These are phyloP conservation scores for Mimas tiliae DNA, from an alignment of 2,888 invertebrate genomes.

Conservation along the genomic window DNA sequence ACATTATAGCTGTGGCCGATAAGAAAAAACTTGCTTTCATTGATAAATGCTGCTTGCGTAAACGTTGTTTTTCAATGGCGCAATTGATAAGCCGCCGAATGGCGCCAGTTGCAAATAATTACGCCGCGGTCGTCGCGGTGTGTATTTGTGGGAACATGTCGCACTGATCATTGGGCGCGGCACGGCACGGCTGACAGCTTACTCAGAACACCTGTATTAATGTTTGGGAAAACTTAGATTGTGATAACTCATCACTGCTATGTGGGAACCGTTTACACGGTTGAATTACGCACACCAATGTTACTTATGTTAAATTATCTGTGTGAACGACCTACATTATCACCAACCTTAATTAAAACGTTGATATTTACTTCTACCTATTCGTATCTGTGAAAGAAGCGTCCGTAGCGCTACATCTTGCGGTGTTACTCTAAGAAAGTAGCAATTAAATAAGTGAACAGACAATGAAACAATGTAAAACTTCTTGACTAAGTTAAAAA, in stretches of 20 bases:
- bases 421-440: neutral
- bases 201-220: conserved; percentile 27
- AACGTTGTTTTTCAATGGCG: conserved; percentile 69
- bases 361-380: neutral
- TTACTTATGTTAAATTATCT: conserved; percentile 9
- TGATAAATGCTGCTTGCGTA: conserved; percentile 72
- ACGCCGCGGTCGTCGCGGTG: conserved; percentile 27
- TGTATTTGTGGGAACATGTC: conserved; percentile 15
- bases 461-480: neutral
- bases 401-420: neutral
- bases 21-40: conserved; percentile 69
- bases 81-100: conserved; percentile 54
- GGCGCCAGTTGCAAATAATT: conserved; percentile 52
- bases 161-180: neutral
- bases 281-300: conserved; percentile 9
- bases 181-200: conserved; percentile 7
- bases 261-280: conserved; percentile 23
- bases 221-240: conserved; percentile 23
- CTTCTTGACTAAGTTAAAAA: neutral
- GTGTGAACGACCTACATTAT: conserved; percentile 1
- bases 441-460: neutral
- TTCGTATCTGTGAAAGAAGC: neutral
- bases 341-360: conserved; percentile 6
- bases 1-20: conserved; percentile 51
- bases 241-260: conserved; percentile 20